These are phyloP conservation scores for Stenichneumon culpator DNA, from an alignment of 2,888 invertebrate species.

Conservation along the genomic window DNA sequence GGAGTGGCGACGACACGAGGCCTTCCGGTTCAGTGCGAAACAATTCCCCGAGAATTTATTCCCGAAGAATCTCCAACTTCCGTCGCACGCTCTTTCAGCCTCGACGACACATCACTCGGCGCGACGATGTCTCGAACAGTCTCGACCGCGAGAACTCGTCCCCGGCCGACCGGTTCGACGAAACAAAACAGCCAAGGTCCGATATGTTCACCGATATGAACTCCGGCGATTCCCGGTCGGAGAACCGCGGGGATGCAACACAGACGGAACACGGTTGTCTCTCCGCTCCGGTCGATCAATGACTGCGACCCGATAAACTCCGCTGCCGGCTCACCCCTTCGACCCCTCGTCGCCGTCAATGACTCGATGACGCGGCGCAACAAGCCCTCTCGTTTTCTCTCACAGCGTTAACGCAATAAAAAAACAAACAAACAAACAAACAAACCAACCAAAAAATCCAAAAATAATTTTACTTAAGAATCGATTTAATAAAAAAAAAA, in stretches of 20 bases:
- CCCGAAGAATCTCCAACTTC: too few relatives aligned
- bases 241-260: neutral
- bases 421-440: neutral
- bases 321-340: slow-evolving; percentile 5
- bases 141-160: neutral
- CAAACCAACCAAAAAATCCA: neutral
- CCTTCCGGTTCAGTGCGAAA: too few relatives aligned
- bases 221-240: neutral
- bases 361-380: slow-evolving; percentile 44
- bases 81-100: too few relatives aligned
- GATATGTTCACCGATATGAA: neutral
- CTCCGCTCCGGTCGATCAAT: slow-evolving; percentile 63
- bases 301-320: slow-evolving; percentile 62
- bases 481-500: neutral
- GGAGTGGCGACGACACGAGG: too few relatives aligned
- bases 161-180: neutral
- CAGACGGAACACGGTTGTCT: slow-evolving; percentile 22
- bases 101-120: too few relatives aligned
- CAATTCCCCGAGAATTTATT: too few relatives aligned
- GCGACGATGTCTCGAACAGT: too few relatives aligned
- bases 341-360: slow-evolving; percentile 6
- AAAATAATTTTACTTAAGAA: too few relatives aligned
- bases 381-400: neutral
- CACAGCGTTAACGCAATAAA: too few relatives aligned
- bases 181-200: neutral